Evolutionary conservation across 1,140 invertebrate genomes (phyloP), one percentile per base, ranked within the genome.

Genomic region (Stenopsyche tienmushanensis): DNA sequence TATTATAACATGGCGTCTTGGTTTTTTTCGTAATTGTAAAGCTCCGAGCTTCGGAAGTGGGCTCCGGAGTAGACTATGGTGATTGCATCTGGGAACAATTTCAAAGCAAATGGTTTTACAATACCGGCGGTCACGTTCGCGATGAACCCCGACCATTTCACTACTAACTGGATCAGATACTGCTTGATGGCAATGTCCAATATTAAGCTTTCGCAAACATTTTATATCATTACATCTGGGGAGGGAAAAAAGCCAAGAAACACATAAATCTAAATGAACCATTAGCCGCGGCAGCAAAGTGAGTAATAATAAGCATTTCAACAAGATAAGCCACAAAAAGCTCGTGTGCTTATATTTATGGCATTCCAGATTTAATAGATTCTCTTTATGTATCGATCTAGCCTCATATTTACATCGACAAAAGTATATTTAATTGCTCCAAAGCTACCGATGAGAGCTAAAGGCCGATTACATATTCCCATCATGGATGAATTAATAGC

Each of bases 401-500:
- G 29, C 29, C 29, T 5, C 29, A 34, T n/a, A n/a, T 34, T 34
- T 13, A 5, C 29, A 7, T 34, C 5, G 5, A 34, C 29, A 34
- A 34, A 34, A 34, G 13, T 5, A n/a, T 5, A 13, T 13, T 34
- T 34, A 34, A 34, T 34, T 34, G 29, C 13, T 7, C 13, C 5
- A 34, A 34, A 34, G 13, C 5, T 34, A 13, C 29, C 29, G 29
- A 34, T 7, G 29, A 34, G 13, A 13, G 29, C 29, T 26, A 53
- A 53, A 25, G 10, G 23, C 23, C 50, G 10, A 53, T 53, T 53
- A 53, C 21, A 23, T 10, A 53, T 53, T 53, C 50, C 2, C 9
- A 23, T 53, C 50, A 23, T 18, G 23, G 50, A 25, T 53, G 24
- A 53, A 53, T 24, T 53, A 53, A 53, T 53, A 24, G 10, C 3